A percentile compares a stretch with the other conserved stretches of the same genome.
These are phyloP conservation scores for Thecocarcelia acutangulata DNA, from an alignment of 2,888 invertebrate genomes.

Conservation along the genomic window DNA sequence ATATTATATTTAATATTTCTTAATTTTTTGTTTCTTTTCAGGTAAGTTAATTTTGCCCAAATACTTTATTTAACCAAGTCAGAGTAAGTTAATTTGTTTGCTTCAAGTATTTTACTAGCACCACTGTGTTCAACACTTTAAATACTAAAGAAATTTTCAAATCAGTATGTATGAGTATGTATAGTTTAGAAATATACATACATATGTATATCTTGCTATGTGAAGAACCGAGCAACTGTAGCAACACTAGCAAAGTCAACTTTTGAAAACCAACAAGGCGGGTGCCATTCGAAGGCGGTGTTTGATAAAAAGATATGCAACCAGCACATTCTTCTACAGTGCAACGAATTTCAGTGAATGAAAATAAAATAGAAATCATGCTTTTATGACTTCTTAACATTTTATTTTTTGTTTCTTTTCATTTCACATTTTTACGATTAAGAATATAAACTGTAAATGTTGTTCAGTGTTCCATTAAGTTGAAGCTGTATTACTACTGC, in stretches of 20 bases:
- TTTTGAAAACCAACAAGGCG: not conserved
- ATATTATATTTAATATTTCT: not conserved
- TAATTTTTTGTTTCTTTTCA: not conserved
- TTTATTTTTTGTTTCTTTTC: conserved; percentile 34
- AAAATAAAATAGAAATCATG: conserved; percentile 65
- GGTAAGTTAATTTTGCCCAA: conserved; percentile 4
- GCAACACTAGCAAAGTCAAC: conserved; percentile 5
- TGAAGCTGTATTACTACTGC: conserved; percentile 30
- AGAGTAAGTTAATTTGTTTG: conserved; percentile 5
- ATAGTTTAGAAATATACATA: conserved; percentile 1
- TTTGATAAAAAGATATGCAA: conserved; percentile 11
- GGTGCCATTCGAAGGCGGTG: not conserved
- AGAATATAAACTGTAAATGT: conserved; percentile 60
- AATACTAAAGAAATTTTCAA: too few relatives aligned
- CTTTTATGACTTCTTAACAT: conserved; percentile 65
- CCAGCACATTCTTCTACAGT: conserved; percentile 47
- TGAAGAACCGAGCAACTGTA: too few relatives aligned
- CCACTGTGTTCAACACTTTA: conserved; percentile 22
- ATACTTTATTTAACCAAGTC: not conserved
- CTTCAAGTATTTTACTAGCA: not conserved
- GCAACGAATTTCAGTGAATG: conserved; percentile 53
- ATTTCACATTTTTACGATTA: conserved; percentile 38
- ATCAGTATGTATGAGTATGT: not conserved
- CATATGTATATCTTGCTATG: conserved; percentile 2
- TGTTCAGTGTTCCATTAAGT: conserved; percentile 63